phyloP scores from a whole-genome alignment of 2,888 invertebrate species.

The Mongoloraphidia duomilia region DNA sequence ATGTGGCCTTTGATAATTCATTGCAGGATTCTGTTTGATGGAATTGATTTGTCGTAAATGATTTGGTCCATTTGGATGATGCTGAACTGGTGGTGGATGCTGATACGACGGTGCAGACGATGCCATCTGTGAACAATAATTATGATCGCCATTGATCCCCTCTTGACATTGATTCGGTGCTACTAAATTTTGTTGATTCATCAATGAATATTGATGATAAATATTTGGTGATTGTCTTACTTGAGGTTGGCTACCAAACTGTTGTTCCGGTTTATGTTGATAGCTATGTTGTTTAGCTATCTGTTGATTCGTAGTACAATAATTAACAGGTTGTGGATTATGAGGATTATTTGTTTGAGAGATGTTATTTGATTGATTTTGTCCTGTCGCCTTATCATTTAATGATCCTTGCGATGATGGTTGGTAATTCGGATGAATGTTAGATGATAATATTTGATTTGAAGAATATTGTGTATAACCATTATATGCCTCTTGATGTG shows the following conservation, averaged over 20 bases:
- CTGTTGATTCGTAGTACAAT: slow-evolving; percentile 24
- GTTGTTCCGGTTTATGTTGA: slow-evolving; percentile 6
- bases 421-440: slow-evolving; percentile 1
- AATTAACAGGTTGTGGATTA: not conserved
- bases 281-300: slow-evolving; percentile 22
- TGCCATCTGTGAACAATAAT: too few relatives aligned
- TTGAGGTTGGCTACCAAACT: slow-evolving; percentile 8
- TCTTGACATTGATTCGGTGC: slow-evolving; percentile 3
- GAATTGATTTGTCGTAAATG: not conserved
- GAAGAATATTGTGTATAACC: not conserved
- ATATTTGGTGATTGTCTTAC: slow-evolving; percentile 16
- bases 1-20: slow-evolving; percentile 13
- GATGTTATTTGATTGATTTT: too few relatives aligned
- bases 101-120: not conserved
- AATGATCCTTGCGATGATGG: not conserved
- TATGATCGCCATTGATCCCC: too few relatives aligned
- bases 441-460: slow-evolving; percentile 1
- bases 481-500: slow-evolving; percentile 1
- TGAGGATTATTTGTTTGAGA: slow-evolving; percentile 1
- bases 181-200: slow-evolving; percentile 4
- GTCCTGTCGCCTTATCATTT: too few relatives aligned
- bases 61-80: not conserved
- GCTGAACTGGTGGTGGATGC: slow-evolving; percentile 5
- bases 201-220: slow-evolving; percentile 7
- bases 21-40: slow-evolving; percentile 2